These are phyloP conservation scores for Rhynchotus rufescens DNA, from an alignment of 2,797 vertebrate genomes.

Conservation along the genomic window DNA sequence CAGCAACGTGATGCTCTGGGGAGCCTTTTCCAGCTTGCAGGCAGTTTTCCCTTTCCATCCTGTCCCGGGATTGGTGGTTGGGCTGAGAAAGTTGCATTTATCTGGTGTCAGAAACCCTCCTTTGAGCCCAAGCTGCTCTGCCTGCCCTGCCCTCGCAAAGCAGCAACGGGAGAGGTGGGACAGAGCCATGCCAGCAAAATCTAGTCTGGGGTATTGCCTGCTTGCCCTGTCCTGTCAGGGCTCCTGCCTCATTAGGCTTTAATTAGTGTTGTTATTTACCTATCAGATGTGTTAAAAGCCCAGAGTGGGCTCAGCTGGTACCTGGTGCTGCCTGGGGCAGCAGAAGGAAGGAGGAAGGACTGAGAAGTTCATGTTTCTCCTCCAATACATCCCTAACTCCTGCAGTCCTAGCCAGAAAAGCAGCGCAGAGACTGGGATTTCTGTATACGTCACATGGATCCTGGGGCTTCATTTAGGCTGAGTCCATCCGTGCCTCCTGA, in stretches of 20 bases:
- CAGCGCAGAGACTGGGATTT: neutral
- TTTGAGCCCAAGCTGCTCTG: accelerated
- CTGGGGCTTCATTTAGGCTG: neutral
- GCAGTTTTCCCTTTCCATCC: neutral
- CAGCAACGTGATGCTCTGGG: too few species aligned
- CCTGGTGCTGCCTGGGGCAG: neutral
- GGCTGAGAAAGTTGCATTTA: neutral
- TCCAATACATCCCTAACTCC: neutral
- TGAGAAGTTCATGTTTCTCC: neutral
- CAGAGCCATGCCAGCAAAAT: slow-evolving; percentile 10
- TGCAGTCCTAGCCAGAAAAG: neutral
- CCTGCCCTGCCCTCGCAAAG: neutral
- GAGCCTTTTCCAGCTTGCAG: neutral
- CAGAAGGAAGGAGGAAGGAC: neutral
- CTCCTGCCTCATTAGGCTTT: slow-evolving; percentile 13
- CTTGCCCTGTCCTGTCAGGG: slow-evolving; percentile 42
- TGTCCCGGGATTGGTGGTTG: too few species aligned
- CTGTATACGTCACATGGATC: neutral
- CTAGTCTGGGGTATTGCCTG: slow-evolving; percentile 49
- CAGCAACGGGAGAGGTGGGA: neutral
- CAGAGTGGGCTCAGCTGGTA: neutral
- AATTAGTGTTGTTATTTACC: slow-evolving; percentile 35
- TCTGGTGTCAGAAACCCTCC: neutral
- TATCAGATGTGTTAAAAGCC: neutral
- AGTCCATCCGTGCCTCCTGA: neutral